A percentile compares a stretch with the other conserved stretches of the same genome.
Evolutionary conservation across 2,113 vertebrate species (phyloP).

Genomic region (Zosterops hypoxanthus): DNA sequence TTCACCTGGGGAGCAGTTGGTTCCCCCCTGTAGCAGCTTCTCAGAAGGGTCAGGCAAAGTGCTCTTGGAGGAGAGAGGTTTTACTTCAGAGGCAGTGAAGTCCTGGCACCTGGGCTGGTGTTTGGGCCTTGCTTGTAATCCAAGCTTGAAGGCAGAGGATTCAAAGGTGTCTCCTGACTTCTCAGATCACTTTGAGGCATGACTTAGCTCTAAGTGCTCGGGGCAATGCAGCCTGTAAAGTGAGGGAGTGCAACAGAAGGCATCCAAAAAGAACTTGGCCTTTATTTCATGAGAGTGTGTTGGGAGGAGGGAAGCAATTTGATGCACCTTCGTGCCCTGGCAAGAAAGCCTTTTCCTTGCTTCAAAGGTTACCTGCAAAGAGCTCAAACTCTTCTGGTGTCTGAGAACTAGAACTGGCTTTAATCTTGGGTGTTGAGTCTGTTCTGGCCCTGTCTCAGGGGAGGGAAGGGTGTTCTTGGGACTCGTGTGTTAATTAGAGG

Average conservation of each 20-base stretch:
- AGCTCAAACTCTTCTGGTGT: not conserved
- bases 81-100: not conserved
- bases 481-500: not conserved
- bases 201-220: not conserved
- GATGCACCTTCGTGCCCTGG: constrained; percentile 19
- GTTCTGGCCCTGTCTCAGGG: not conserved
- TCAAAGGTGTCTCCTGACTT: not conserved
- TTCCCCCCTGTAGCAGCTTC: not conserved
- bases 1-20: not conserved
- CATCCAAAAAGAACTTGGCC: not conserved
- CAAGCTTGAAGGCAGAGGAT: not conserved
- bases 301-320: constrained; percentile 24
- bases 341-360: constrained; percentile 17
- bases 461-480: not conserved
- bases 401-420: constrained; percentile 1
- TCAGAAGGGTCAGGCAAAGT: not conserved
- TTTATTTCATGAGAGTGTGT: not conserved
- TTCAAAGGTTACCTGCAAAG: constrained; percentile 45
- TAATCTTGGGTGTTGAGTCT: constrained; percentile 13
- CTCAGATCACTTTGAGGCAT: constrained; percentile 25
- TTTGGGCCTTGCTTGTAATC: constrained; percentile 13
- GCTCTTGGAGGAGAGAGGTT: not conserved
- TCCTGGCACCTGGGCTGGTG: not conserved
- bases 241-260: not conserved
- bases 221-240: not conserved